Conservation (phyloP, 2,888 invertebrate species). For the Andrena trimmerana region DNA sequence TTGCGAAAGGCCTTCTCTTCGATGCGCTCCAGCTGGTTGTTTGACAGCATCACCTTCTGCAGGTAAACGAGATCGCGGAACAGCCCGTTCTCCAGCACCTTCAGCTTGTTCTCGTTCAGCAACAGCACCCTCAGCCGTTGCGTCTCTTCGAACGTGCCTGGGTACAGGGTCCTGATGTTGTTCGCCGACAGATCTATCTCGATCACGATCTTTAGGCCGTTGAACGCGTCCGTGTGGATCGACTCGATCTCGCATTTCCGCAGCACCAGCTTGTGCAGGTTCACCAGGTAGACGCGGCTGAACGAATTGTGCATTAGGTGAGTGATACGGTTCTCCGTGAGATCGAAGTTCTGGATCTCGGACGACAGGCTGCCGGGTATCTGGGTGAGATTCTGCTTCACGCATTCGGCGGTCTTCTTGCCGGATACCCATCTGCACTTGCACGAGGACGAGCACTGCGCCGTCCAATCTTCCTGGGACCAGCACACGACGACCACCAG, state of each 20-base stretch:
- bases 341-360: conserved; percentile 88
- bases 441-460: conserved; percentile 89
- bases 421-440: conserved; percentile 95
- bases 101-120: conserved; percentile 91
- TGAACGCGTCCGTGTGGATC: conserved; percentile 91
- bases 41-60: conserved; percentile 91
- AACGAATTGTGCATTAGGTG: conserved; percentile 90
- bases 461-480: conserved; percentile 85
- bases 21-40: conserved; percentile 90
- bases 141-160: conserved; percentile 90
- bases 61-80: conserved; percentile 91
- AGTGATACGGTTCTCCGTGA: conserved; percentile 89
- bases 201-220: conserved; percentile 91
- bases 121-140: conserved; percentile 90
- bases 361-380: conserved; percentile 91
- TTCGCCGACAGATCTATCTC: conserved; percentile 94
- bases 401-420: conserved; percentile 94
- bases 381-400: conserved; percentile 88
- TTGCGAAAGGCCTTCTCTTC: conserved; percentile 90
- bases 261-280: conserved; percentile 93
- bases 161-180: conserved; percentile 88
- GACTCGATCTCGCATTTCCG: conserved; percentile 90
- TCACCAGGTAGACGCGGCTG: conserved; percentile 89
- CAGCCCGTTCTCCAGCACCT: conserved; percentile 90
- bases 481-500: conserved; percentile 82